Evolutionary conservation across 2,888 invertebrate species (phyloP).

Genomic region (Erebia aethiops): DNA sequence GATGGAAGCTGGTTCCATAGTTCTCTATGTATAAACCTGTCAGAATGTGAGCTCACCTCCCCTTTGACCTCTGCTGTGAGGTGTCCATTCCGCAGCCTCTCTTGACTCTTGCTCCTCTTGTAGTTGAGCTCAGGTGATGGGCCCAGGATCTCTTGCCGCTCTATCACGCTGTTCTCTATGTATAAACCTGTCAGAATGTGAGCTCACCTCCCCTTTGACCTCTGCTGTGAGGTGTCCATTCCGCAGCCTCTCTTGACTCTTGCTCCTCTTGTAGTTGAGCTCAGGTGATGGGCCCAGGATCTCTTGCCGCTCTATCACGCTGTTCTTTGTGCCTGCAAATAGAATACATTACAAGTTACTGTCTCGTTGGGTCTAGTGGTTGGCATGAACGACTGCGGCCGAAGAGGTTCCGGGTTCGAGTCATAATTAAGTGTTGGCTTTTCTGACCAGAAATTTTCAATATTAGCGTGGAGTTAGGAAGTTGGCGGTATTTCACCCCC

Average conservation of each 20-base stretch:
- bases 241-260: conserved; percentile 67
- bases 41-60: conserved; percentile 13
- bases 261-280: conserved; percentile 79
- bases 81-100: conserved; percentile 62
- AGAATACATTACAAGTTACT: too few relatives aligned
- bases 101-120: conserved; percentile 76
- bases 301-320: conserved; percentile 89
- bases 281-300: conserved; percentile 90
- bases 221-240: conserved; percentile 58
- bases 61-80: conserved; percentile 52
- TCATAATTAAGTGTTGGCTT: too few relatives aligned
- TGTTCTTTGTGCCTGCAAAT: conserved; percentile 55
- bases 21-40: too few relatives aligned
- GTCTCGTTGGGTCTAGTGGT: too few relatives aligned
- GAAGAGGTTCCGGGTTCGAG: too few relatives aligned
- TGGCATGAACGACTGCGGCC: too few relatives aligned
- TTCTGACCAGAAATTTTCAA: too few relatives aligned
- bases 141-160: conserved; percentile 89
- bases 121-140: conserved; percentile 87
- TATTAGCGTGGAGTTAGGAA: too few relatives aligned
- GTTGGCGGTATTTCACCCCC: too few relatives aligned
- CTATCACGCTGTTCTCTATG: conserved; percentile 75
- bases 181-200: too few relatives aligned
- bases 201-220: conserved; percentile 45
- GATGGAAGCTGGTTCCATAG: too few relatives aligned